Conservation (phyloP, 2,797 vertebrate genomes). For the Anomalospiza imberbis region DNA sequence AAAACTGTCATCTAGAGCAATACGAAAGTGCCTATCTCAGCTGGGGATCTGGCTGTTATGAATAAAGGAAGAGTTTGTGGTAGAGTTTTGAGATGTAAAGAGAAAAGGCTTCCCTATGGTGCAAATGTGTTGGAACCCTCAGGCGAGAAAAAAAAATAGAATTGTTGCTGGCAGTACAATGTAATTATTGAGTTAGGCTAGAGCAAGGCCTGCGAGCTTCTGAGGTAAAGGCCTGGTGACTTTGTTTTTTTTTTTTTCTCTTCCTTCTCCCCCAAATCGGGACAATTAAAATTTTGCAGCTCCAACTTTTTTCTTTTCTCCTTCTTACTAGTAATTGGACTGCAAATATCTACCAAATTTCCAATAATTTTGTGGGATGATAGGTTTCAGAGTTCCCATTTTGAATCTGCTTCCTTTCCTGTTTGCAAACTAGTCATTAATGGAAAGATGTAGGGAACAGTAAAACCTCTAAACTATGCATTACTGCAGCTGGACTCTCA, state of each 20-base stretch:
- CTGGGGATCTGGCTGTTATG: conserved; percentile 84
- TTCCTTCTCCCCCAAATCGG: neutral
- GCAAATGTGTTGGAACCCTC: conserved; percentile 85
- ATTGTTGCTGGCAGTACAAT: conserved; percentile 80
- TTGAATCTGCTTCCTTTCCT: neutral
- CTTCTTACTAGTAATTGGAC: conserved; percentile 12
- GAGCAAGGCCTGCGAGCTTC: conserved; percentile 67
- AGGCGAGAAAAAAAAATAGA: conserved; percentile 79
- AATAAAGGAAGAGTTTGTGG: conserved; percentile 86
- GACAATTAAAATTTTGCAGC: conserved; percentile 44
- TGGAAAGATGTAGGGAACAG: neutral
- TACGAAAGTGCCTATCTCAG: conserved; percentile 86
- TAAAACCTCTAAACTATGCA: neutral
- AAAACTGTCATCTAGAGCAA: conserved; percentile 85
- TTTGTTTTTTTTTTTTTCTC: conserved; percentile 1
- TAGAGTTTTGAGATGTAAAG: conserved; percentile 81
- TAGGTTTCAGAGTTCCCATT: neutral
- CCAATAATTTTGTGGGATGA: neutral
- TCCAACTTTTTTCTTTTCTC: neutral
- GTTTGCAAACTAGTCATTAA: neutral
- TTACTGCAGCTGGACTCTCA: neutral
- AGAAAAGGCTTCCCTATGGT: conserved; percentile 83
- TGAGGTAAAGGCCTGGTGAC: conserved; percentile 60
- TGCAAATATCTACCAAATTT: neutral
- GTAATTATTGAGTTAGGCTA: conserved; percentile 78